Evolutionary conservation across 2,888 invertebrate genomes (phyloP), one percentile per base, ranked within the genome.

Genomic region (Epinotia bilunana): DNA sequence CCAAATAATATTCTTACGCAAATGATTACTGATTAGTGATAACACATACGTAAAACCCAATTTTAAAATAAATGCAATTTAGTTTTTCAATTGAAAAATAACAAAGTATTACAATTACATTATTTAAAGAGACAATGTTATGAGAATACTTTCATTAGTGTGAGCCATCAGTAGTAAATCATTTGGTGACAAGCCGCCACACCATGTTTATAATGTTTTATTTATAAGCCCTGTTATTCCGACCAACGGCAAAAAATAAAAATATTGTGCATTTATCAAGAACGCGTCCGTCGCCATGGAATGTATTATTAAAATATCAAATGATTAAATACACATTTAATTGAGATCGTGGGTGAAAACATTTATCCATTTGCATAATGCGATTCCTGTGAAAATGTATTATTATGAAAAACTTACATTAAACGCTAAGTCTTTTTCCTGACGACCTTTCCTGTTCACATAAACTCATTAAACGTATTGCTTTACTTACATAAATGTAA

Each of bases 211-310:
- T 72, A 65, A 75, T 77, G 75, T 77, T 77, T 77, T 77, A 77
- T 77, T 77, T 75, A 77, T 77, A 75, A 71, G 75, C 67, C 69
- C 77, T 72, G 75, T 73, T 75, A 75, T 73, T 73, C 73, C 63
- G 72, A 72, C 57, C 72, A 69, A 65, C 70, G 75, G 64, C 72
- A 75, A 75, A 73, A 75, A 75, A 62, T 77, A 65, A 74, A 53
- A 74, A 75, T 75, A 67, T 75, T 69, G 70, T 74, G 65, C 70
- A 74, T 71, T 74, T 71, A 71, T 69, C 60, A 64, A 68, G 60
- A 71, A 70, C 74, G 60, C 61, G 74, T 46, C 62, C 61, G 57
- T 68, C 28, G 64, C 57, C 20, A 57, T 70, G 74, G 74, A 74
- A 74, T 74, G 63, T 65, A 60, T 61, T 69, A 64, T 64, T 53